Evolutionary conservation across 2,113 vertebrate species (phyloP).

Genomic region (Delphinapterus leucas): DNA sequence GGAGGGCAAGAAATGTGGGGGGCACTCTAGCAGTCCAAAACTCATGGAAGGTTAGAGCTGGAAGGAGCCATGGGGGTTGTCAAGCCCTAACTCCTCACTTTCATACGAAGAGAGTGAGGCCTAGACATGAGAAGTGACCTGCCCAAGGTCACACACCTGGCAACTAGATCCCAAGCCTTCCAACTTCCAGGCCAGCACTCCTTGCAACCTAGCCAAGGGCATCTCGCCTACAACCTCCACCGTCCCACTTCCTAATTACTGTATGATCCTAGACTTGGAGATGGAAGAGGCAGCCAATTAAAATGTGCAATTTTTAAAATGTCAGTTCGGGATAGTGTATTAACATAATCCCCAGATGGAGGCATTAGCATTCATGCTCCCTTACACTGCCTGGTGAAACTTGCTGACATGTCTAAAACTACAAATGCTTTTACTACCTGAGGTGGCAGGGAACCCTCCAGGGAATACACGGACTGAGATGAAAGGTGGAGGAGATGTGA

Average conservation of each 20-base stretch:
- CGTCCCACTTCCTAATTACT: background rate
- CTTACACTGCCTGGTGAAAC: conserved; percentile 47
- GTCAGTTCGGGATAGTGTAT: conserved; percentile 48
- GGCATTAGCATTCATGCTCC: conserved; percentile 55
- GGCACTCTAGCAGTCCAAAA: background rate
- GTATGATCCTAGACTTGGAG: background rate
- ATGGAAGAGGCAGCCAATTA: conserved; percentile 45
- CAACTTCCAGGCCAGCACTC: background rate
- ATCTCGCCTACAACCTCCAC: background rate
- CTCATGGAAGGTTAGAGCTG: background rate
- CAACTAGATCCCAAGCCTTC: background rate
- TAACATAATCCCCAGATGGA: conserved; percentile 63
- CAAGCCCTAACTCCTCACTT: background rate
- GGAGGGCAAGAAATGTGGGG: background rate
- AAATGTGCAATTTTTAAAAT: conserved; percentile 57
- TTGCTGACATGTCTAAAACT: conserved; percentile 58
- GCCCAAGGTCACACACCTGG: background rate
- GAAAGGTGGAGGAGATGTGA: background rate
- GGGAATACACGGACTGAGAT: background rate
- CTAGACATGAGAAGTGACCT: background rate
- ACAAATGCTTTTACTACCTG: conserved; percentile 49
- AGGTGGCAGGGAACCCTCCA: background rate
- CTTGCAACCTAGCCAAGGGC: background rate
- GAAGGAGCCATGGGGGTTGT: background rate
- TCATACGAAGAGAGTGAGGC: background rate